Evolutionary conservation across 1,140 invertebrate genomes (phyloP).

Genomic region (Lutraria rhynchaena): DNA sequence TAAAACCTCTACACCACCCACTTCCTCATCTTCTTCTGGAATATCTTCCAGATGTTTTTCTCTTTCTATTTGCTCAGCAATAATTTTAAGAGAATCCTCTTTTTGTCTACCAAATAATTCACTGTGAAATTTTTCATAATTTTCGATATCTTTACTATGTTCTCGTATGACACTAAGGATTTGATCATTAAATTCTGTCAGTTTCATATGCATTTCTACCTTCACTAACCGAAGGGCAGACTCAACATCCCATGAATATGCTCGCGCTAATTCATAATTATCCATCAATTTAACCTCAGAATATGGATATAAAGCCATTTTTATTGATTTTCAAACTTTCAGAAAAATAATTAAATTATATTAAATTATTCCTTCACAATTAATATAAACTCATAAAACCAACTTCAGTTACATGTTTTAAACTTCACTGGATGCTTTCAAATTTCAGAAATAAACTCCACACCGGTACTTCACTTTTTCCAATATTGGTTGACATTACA

Average conservation of each 20-base stretch:
- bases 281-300: slow-evolving; percentile 50
- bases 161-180: slow-evolving; percentile 36
- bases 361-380: background rate
- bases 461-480: too few species aligned
- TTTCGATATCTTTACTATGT: slow-evolving; percentile 45
- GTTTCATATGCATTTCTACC: slow-evolving; percentile 53
- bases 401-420: background rate
- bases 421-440: background rate
- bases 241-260: slow-evolving; percentile 45
- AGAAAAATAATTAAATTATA: background rate
- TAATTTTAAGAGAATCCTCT: background rate
- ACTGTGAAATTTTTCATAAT: slow-evolving; percentile 50
- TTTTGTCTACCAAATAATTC: slow-evolving; percentile 46
- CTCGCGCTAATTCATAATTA: slow-evolving; percentile 51
- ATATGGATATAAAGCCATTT: slow-evolving; percentile 52
- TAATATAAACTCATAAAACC: background rate
- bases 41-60: slow-evolving; percentile 24
- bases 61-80: background rate
- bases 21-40: slow-evolving; percentile 19
- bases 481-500: too few species aligned
- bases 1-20: slow-evolving; percentile 22
- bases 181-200: slow-evolving; percentile 29
- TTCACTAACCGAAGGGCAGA: slow-evolving; percentile 47
- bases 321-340: background rate
- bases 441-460: too few species aligned